Base-by-base conservation (phyloP, 1,140 invertebrate genomes). In the Arion vulgaris region DNA sequence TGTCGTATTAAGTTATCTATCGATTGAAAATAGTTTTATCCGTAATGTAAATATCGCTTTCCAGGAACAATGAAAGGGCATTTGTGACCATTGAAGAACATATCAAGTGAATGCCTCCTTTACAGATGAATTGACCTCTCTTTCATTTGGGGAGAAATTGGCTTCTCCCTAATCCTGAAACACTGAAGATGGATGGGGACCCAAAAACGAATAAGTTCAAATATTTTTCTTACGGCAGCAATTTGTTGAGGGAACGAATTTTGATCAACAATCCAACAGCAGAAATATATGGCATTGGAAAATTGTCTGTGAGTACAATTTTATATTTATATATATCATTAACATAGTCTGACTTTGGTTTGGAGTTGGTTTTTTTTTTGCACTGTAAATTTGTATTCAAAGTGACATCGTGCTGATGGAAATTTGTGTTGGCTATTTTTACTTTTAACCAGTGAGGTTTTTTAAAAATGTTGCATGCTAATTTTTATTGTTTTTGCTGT, bases 171-270 rank as follows among this genome's bases (percentile, higher is more conserved):
- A 66, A 72, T 4, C 19, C 2, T 45, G 4, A 74, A 41, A 17
- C 11, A 26, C n/a, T 49, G 17, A 75, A 45, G n/a, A 75, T 75
- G 73, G 53, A 75, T 75, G 73, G 73, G 23, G 73, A 45, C 28
- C 73, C 80, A 75, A 53, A 66, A 57, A 34, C 66, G 2, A 62
- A 75, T 39, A 87, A 53, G 1, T 95, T 95, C 88, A 89, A 95
- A 1, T 96, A 96, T 90, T 96, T 96, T 92, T 95, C 95, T 13
- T 96, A 95, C 89, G 96, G 95, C 13, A 96, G 95, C 84, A 96
- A 96, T 91, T 91, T 96, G 81, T 91, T 95, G 53, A 90, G 93
- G 13, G 93, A 95, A 89, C 92, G 96, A 85, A 94, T 96, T 81
- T 94, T 94, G 74, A 93, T 95, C 7, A 94, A 94, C 72, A 95